A percentile compares a stretch with the other conserved stretches of the same genome.
Conservation (phyloP, 2,888 invertebrate species). For the Danaus chrysippus region DNA sequence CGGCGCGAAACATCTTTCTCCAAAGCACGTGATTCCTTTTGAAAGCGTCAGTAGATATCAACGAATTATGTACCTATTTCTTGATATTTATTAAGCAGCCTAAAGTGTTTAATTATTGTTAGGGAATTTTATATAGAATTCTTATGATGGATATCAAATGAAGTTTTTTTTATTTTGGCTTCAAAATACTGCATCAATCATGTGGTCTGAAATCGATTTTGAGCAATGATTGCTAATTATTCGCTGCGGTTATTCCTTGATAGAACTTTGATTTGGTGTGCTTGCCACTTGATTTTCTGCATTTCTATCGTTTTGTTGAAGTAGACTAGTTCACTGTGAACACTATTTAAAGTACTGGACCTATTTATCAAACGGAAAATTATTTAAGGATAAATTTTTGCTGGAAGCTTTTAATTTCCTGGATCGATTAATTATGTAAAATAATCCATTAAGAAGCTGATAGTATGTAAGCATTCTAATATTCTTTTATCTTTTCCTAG, state of each 20-base stretch:
- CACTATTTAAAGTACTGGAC: no score
- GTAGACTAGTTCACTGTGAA: no score
- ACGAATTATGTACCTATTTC: slow-evolving; percentile 1
- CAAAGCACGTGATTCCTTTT: slow-evolving; percentile 59
- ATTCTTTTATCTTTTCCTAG: no score
- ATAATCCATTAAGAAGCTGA: no score
- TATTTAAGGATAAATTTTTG: no score
- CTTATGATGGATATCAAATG: neutral
- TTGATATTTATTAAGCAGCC: no score
- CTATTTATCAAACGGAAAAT: no score
- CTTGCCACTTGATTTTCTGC: neutral
- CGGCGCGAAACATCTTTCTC: slow-evolving; percentile 47
- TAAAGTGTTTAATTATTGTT: no score
- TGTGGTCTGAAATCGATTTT: slow-evolving; percentile 17
- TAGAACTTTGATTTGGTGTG: slow-evolving; percentile 2
- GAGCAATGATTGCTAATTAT: slow-evolving; percentile 22
- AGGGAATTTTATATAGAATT: no score
- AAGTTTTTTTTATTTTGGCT: neutral
- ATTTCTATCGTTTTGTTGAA: neutral
- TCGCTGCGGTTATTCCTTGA: slow-evolving; percentile 21
- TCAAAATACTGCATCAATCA: slow-evolving; percentile 22
- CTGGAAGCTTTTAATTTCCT: no score
- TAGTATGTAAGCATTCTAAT: no score
- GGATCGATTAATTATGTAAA: no score
- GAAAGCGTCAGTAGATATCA: slow-evolving; percentile 56